phyloP scores from a whole-genome alignment of 2,113 vertebrate genomes.

The Scortum barcoo region DNA sequence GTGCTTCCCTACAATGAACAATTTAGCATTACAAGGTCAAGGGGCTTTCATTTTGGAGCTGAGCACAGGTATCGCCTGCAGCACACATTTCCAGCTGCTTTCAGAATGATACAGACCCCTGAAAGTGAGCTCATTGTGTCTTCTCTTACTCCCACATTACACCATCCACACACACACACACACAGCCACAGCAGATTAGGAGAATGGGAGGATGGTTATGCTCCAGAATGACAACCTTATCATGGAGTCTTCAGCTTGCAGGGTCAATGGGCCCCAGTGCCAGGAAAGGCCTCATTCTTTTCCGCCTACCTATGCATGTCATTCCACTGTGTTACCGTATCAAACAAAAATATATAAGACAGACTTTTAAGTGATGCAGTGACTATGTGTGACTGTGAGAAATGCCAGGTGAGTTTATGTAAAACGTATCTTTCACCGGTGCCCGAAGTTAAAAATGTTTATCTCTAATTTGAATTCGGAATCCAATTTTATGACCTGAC shows the following conservation, averaged over 20 bases:
- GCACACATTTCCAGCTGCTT: constrained; percentile 65
- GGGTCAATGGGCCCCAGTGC: constrained; percentile 72
- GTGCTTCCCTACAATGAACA: constrained; percentile 19
- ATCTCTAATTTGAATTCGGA: background rate
- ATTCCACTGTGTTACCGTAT: constrained; percentile 34
- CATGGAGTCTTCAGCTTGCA: constrained; percentile 69
- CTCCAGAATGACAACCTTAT: constrained; percentile 79
- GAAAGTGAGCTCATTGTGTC: constrained; percentile 75
- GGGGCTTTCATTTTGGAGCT: constrained; percentile 54
- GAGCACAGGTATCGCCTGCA: constrained; percentile 58
- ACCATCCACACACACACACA: constrained; percentile 30
- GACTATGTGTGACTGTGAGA: background rate
- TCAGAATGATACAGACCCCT: constrained; percentile 63
- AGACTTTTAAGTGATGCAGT: constrained; percentile 5
- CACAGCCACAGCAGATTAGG: constrained; percentile 62
- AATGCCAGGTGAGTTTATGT: background rate
- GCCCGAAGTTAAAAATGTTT: background rate
- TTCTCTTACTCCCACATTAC: constrained; percentile 71
- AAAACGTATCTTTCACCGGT: background rate
- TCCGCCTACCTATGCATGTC: constrained; percentile 52
- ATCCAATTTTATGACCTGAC: background rate
- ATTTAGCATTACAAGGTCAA: constrained; percentile 52
- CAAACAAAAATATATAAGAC: constrained; percentile 27
- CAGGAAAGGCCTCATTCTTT: constrained; percentile 69
- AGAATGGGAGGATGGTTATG: constrained; percentile 75